Evolutionary conservation across 2,888 invertebrate species (phyloP), one percentile per base, ranked within the genome.

Genomic region (Polyommatus iphigenia): DNA sequence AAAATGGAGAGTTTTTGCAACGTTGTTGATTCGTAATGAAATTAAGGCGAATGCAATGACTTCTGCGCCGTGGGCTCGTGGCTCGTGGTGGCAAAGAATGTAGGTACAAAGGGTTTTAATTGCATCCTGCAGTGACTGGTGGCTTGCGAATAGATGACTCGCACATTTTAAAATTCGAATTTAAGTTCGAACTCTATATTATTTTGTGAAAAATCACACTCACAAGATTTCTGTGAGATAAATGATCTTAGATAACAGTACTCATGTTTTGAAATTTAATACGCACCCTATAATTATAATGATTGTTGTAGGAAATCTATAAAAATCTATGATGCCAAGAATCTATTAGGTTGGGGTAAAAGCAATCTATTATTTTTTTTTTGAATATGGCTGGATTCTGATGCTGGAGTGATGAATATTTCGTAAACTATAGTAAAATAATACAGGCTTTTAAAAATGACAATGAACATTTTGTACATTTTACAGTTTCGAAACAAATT

Each of bases 1-100:
- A 50, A 54, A 76, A 71, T 24, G 76, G 13, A 77, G 54, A 46
- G 50, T 81, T 82, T 85, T 86, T 85, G 82, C 82, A 81, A 81
- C 83, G 79, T 81, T 80, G 80, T 78, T 80, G 84, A 86, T 89
- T 89, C 87, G 87, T 89, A 90, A 90, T 88, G 90, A 87, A 87
- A 90, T 90, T 89, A 90, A 88, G 87, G 87, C 87, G 82, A 79
- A 78, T 46, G 82, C 20, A 41, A 73, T 13, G 72, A 73, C 36
- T 24, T 20, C 71, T 36, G 71, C 36, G 41, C 1, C 71, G 18
- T 71, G 71, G 36, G n/a, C 13, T 36, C 71, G 62, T 24, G 62
- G n/a, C n/a, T n/a, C n/a, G n/a, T n/a, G n/a, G n/a, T n/a, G n/a
- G 24, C 20, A 36, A 71, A 71, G 71, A 46, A 73, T 50, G 24